Evolutionary conservation across 1,140 invertebrate species (phyloP).

Genomic region (Trypoxylus dichotomus): DNA sequence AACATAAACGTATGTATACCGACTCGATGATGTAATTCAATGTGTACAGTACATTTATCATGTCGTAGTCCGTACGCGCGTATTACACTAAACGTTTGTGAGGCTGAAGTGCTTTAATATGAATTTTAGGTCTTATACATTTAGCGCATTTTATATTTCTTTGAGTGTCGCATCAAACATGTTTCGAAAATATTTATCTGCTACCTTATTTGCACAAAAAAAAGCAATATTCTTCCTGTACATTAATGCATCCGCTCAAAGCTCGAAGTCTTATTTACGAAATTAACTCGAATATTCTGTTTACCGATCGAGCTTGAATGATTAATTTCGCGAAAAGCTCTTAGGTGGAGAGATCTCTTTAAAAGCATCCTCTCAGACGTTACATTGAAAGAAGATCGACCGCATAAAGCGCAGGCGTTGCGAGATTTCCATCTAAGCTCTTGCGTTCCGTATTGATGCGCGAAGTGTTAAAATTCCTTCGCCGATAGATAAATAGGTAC

Average conservation of each 20-base stretch:
- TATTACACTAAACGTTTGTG: no score
- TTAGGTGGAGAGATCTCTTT: background rate
- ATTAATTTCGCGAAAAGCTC: constrained; percentile 17
- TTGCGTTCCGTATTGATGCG: background rate
- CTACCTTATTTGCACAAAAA: background rate
- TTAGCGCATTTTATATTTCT: no score
- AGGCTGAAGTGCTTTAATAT: no score
- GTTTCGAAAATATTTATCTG: no score
- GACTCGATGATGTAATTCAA: no score
- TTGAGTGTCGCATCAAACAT: no score
- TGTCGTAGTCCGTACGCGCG: no score
- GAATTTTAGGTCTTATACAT: no score
- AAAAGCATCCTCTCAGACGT: background rate
- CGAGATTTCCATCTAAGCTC: background rate
- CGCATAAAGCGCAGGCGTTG: background rate
- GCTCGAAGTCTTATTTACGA: background rate
- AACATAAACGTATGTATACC: no score
- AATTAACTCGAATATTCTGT: constrained; percentile 7
- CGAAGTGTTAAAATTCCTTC: background rate
- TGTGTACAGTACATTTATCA: no score
- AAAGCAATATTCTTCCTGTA: background rate
- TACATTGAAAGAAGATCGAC: background rate
- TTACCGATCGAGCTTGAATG: constrained; percentile 20
- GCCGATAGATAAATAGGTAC: constrained; percentile 16
- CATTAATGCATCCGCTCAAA: background rate